A percentile compares a stretch with the other conserved stretches of the same genome.
phyloP scores from a whole-genome alignment of 2,888 invertebrate genomes.

The Apoderus coryli region DNA sequence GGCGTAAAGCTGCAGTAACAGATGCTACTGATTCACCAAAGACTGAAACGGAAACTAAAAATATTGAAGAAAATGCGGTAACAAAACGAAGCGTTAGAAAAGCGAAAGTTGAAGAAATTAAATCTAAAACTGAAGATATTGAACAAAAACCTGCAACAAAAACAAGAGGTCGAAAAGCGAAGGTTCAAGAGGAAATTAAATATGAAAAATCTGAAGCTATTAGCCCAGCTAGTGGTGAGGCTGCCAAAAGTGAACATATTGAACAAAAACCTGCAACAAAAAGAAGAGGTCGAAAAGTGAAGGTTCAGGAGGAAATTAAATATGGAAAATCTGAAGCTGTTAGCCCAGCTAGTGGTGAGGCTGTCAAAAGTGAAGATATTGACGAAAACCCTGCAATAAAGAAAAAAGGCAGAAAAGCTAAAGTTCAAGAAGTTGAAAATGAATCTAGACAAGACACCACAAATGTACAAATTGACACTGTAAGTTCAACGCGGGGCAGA shows the following conservation, averaged over 20 bases:
- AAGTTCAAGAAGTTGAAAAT: neutral
- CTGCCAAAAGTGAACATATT: neutral
- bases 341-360: too few species aligned
- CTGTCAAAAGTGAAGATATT: neutral
- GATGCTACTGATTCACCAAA: neutral
- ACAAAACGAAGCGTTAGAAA: neutral
- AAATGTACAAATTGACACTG: too few species aligned
- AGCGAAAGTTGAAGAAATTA: constrained; percentile 2
- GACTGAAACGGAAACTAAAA: neutral
- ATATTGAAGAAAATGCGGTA: neutral
- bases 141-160: neutral
- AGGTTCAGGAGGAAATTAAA: constrained; percentile 1
- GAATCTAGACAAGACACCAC: too few species aligned
- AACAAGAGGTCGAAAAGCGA: constrained; percentile 2
- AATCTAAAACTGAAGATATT: neutral
- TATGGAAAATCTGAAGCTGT: neutral
- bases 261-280: neutral
- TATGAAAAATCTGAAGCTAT: neutral
- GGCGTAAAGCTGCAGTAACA: too few species aligned
- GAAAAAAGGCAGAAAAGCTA: neutral
- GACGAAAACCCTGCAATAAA: neutral
- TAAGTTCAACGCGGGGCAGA: too few species aligned
- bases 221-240: too few species aligned
- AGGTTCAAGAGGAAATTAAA: constrained; percentile 1
- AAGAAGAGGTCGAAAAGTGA: constrained; percentile 1